Percentiles rank a stretch among this genome's conserved stretches.
These are phyloP conservation scores for Lampropteryx suffumata DNA, from an alignment of 2,888 invertebrate species.

Conservation along the genomic window DNA sequence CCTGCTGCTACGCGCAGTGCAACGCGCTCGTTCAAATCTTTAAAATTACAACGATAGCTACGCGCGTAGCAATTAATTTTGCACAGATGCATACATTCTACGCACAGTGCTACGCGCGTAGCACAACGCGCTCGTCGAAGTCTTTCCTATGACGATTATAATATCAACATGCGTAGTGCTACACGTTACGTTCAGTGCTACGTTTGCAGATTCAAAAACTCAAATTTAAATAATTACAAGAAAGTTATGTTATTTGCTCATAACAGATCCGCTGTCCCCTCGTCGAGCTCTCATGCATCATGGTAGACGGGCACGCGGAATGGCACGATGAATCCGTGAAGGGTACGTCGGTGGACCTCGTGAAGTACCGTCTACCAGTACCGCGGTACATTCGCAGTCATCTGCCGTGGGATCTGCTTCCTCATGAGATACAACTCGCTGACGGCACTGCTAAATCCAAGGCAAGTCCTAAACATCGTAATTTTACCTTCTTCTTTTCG, in stretches of 20 bases:
- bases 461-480: constrained; percentile 72
- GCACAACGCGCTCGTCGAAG: background rate
- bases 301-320: constrained; percentile 83
- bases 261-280: constrained; percentile 87
- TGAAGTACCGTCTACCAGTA: constrained; percentile 84
- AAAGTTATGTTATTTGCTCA: background rate
- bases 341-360: constrained; percentile 88
- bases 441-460: constrained; percentile 87
- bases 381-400: constrained; percentile 91
- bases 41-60: background rate
- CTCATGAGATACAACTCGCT: constrained; percentile 84
- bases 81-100: too few species aligned
- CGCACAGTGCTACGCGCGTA: constrained; percentile 1
- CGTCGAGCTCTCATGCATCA: constrained; percentile 87
- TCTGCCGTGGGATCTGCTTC: constrained; percentile 88
- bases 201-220: too few species aligned
- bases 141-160: background rate
- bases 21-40: background rate
- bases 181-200: background rate
- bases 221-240: too few species aligned
- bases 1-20: constrained; percentile 4
- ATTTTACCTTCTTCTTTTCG: too few species aligned
- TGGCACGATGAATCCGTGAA: constrained; percentile 83
- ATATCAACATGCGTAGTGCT: too few species aligned
- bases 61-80: too few species aligned